Conservation (phyloP, 1,140 invertebrate species). For the Leptinotarsa undecemlineata region DNA sequence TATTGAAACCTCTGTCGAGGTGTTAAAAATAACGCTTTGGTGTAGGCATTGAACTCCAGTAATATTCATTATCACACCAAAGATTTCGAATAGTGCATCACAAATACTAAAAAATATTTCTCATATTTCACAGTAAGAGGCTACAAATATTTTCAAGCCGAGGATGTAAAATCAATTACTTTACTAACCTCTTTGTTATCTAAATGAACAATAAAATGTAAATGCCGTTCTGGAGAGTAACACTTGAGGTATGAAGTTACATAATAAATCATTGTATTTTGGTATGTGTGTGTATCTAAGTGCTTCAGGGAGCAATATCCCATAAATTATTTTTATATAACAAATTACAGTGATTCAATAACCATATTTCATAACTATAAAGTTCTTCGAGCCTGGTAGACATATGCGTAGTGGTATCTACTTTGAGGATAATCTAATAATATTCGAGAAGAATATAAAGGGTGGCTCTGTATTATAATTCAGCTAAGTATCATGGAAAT, state of each 20-base stretch:
- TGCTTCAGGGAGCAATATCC: conserved; percentile 4
- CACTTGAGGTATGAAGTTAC: background rate
- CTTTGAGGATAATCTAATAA: background rate
- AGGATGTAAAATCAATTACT: background rate
- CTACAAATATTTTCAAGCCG: background rate
- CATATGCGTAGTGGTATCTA: background rate
- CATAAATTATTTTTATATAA: background rate
- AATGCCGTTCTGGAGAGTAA: background rate
- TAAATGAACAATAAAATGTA: background rate
- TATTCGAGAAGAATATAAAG: too few relatives aligned
- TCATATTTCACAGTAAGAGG: too few relatives aligned
- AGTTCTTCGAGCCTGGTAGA: background rate
- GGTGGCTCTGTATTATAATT: too few relatives aligned
- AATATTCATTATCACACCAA: too few relatives aligned
- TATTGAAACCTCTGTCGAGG: too few relatives aligned
- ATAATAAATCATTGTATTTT: conserved; percentile 2
- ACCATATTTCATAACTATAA: background rate
- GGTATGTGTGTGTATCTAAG: background rate
- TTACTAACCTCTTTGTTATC: background rate
- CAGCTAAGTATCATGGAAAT: too few relatives aligned
- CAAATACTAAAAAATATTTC: too few relatives aligned
- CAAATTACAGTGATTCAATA: background rate
- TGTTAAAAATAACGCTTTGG: too few relatives aligned
- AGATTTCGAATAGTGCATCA: too few relatives aligned
- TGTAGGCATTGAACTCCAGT: too few relatives aligned